Percentiles rank a stretch among this genome's conserved stretches.
Conservation (phyloP, 2,113 vertebrate genomes). For the Dendropsophus ebraccatus region DNA sequence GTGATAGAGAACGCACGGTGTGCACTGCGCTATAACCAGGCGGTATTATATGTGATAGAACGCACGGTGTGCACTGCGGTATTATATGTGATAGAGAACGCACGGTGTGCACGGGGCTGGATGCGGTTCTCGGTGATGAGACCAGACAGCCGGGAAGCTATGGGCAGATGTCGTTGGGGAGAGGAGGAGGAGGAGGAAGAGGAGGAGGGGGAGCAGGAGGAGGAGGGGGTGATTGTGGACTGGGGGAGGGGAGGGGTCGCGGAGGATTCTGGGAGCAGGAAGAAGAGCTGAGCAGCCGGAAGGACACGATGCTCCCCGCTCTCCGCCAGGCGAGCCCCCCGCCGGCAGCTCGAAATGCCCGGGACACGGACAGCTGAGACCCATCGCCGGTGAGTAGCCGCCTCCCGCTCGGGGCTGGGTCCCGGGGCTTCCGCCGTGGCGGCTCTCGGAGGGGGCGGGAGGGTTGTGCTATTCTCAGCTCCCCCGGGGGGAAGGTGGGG, state of each 20-base stretch:
- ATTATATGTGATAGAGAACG: too few species aligned
- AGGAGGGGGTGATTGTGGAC: slow-evolving; percentile 28
- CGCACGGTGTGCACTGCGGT: too few species aligned
- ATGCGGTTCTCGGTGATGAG: neutral
- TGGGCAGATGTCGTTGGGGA: neutral
- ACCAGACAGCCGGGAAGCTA: neutral
- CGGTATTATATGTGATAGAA: too few species aligned
- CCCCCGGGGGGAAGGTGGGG: neutral
- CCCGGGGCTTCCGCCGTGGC: slow-evolving; percentile 36
- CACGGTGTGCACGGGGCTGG: too few species aligned
- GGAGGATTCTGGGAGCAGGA: slow-evolving; percentile 54
- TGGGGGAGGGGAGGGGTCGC: slow-evolving; percentile 52
- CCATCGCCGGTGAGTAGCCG: slow-evolving; percentile 63
- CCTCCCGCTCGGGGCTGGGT: slow-evolving; percentile 47
- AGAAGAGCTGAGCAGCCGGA: slow-evolving; percentile 66
- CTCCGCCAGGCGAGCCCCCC: slow-evolving; percentile 69
- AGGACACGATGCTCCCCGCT: slow-evolving; percentile 79
- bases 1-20: too few species aligned
- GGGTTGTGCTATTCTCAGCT: neutral
- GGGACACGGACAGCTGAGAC: slow-evolving; percentile 62
- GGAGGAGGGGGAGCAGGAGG: too few species aligned
- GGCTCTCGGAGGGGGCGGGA: neutral
- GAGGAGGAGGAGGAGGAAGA: neutral
- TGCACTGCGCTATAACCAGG: too few species aligned
- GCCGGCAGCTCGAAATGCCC: slow-evolving; percentile 64